These are phyloP conservation scores for Limnephilus lunatus DNA, from an alignment of 2,888 invertebrate genomes.

Conservation along the genomic window DNA sequence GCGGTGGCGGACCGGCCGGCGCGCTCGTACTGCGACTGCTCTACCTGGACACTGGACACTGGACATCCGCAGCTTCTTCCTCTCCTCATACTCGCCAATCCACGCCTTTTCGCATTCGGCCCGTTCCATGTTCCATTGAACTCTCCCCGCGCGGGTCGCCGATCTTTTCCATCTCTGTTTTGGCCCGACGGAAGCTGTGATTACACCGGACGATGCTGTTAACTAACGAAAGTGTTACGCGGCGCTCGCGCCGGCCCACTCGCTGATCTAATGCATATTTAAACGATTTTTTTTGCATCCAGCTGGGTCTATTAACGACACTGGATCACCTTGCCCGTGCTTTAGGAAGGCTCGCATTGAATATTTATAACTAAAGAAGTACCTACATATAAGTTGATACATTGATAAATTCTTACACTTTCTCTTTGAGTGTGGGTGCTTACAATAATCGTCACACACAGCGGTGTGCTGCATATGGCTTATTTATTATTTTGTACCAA, in stretches of 20 bases:
- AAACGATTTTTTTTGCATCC: constrained; percentile 14
- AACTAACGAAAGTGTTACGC: constrained; percentile 41
- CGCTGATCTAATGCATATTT: constrained; percentile 28
- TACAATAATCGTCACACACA: not conserved
- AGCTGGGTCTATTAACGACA: constrained; percentile 18
- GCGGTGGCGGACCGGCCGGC: constrained; percentile 60
- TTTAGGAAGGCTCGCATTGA: not conserved
- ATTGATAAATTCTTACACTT: not conserved
- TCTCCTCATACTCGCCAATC: not conserved
- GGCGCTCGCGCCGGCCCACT: not conserved
- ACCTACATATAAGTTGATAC: not conserved
- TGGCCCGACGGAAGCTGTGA: constrained; percentile 28
- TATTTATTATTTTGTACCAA: not conserved
- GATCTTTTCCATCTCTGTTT: constrained; percentile 24
- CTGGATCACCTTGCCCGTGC: constrained; percentile 14
- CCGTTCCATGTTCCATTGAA: constrained; percentile 20
- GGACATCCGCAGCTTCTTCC: not conserved
- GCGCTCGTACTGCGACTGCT: constrained; percentile 53
- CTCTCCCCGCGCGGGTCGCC: constrained; percentile 19
- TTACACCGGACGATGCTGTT: constrained; percentile 31
- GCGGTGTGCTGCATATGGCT: not conserved
- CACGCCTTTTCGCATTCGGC: not conserved
- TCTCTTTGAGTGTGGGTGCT: not conserved
- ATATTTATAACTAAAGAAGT: not conserved
- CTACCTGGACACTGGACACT: not conserved